A percentile compares a stretch with the other conserved stretches of the same genome.
Conservation (phyloP, 2,113 vertebrate genomes). For the Aythya baeri region DNA sequence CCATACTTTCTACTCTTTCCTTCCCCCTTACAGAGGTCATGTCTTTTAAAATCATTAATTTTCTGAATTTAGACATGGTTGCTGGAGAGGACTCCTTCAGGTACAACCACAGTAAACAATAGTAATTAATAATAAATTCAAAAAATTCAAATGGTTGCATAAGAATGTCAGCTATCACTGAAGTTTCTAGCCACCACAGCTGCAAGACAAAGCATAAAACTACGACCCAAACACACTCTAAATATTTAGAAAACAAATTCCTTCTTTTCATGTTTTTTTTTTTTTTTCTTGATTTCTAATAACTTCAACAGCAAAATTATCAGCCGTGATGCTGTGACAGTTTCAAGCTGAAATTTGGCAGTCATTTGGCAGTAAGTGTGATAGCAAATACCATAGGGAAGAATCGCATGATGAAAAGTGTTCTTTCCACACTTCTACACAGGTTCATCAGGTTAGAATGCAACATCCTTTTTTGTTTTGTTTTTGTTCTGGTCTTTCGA, state of each 20-base stretch:
- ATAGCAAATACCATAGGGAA: background rate
- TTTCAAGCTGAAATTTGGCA: background rate
- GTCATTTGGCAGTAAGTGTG: background rate
- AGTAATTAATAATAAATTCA: background rate
- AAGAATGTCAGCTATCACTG: background rate
- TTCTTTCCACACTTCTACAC: background rate
- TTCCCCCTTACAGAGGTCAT: background rate
- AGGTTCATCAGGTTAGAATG: background rate
- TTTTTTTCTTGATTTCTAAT: background rate
- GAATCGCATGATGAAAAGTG: background rate
- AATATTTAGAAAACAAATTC: background rate
- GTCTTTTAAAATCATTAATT: background rate
- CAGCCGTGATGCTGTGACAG: background rate
- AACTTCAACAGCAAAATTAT: background rate
- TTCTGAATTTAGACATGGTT: background rate
- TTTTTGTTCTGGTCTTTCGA: background rate
- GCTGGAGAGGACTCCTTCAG: background rate
- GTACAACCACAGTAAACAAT: background rate
- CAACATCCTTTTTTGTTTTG: background rate
- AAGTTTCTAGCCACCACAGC: background rate
- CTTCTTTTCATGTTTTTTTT: background rate
- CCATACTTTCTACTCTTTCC: background rate
- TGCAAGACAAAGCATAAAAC: background rate
- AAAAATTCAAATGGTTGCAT: background rate
- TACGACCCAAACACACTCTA: background rate